Evolutionary conservation across 2,113 vertebrate genomes (phyloP), one percentile per base, ranked within the genome.

Genomic region (Hymenochirus boettgeri): DNA sequence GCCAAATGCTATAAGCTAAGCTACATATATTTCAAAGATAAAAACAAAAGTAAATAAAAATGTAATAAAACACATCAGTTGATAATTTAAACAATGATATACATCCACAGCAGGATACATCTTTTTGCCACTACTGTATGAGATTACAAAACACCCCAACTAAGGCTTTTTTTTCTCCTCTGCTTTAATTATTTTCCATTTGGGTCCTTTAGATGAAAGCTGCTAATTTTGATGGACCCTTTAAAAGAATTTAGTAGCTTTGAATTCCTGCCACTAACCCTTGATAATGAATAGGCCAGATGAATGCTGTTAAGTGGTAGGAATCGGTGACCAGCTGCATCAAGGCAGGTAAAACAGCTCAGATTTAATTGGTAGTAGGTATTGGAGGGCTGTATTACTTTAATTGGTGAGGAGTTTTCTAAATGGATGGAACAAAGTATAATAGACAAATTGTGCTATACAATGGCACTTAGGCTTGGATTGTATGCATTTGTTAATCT

Each of bases 401-500:
- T 97, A 98, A 97, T 99, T 97, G 95, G 90, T 89, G 83, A 89
- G 92, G 88, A 86, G 87, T 70, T 85, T 90, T 91, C 88, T 93
- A 95, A 96, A 94, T 92, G 91, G 89, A 90, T 91, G 92, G 94
- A 90, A 98, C 93, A 91, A 94, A 94, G 93, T 94, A 97, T 97
- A 98, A 97, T 97, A 90, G 92, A 91, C 91, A 99, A 94, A 98
- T 96, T 95, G 96, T 94, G 87, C 87, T 53, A 80, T 90, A 98
- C 94, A 98, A 97, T 94, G 89, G 93, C 93, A 96, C 93, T 97
- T 94, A 96, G 91, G 81, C 84, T 37, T 74, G 90, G 92, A 93
- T 95, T 97, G 94, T 96, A 91, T 93, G 95, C 91, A 89, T 93
- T 90, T 82, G 85, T 93, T 99, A 98, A 99, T 97, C 96, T 97